Base-by-base conservation (phyloP, 1,140 invertebrate species). In the Pseudachorutes palmiensis region DNA sequence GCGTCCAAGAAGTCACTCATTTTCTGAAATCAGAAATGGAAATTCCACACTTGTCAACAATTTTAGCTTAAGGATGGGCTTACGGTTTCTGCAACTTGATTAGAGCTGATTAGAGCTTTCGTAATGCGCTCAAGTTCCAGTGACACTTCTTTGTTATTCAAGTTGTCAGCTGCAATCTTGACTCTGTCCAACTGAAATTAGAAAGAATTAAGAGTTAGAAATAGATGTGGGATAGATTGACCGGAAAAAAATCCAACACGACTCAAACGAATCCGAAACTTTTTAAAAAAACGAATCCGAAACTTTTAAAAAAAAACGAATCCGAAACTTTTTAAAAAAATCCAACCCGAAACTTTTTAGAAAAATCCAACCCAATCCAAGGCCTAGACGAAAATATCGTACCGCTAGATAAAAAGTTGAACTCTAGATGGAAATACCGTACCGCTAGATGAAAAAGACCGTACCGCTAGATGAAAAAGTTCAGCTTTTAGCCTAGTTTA, bases 181-280 rank as follows among this genome's bases (percentile, higher is more conserved):
- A 83, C 65, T 67, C 71, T 72, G 5, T 80, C 76, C 36, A 84
- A 72, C 77, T 85, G 71, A 64, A 80, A 68, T 41, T 61, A n/a
- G n/a, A n/a, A 31, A 72, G 61, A 60, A 36, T 26, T 70, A 41
- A 61, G 62, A 24, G 19, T 32, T 64, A 58, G 65, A 28, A 28
- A 55, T 32, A 48, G 59, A 49, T 22, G 33, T 19, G 30, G 67
- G 31, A 51, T 48, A 67, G 32, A 59, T 67, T 22, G 26, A n/a
- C 24, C 22, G 22, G 22, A 62, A 32, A 26, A 29, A 16, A 28
- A n/a, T n/a, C n/a, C n/a, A n/a, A n/a, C n/a, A n/a, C n/a, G n/a
- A n/a, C n/a, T n/a, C n/a, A n/a, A n/a, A n/a, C n/a, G n/a, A n/a
- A n/a, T n/a, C n/a, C n/a, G n/a, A n/a, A n/a, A n/a, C n/a, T n/a